Evolutionary conservation across 2,888 invertebrate species (phyloP).

Genomic region (Apodemia mormo): DNA sequence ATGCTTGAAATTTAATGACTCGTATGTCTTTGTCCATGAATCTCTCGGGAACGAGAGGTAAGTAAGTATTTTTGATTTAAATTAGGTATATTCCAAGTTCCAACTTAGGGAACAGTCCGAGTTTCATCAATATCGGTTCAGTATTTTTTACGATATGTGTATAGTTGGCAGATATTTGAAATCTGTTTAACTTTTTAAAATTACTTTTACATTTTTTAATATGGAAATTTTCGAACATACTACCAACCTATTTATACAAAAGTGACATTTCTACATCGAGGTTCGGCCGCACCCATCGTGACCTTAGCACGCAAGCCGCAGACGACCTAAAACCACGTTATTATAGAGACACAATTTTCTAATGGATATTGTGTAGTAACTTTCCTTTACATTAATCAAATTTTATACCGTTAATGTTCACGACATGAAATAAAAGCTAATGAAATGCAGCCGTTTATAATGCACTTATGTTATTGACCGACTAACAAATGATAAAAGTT

Average conservation of each 20-base stretch:
- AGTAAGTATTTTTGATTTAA: too few relatives aligned
- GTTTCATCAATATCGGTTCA: too few relatives aligned
- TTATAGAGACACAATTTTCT: conserved; percentile 18
- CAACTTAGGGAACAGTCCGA: too few relatives aligned
- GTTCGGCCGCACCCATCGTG: not conserved
- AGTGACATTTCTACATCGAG: not conserved
- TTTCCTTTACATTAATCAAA: conserved; percentile 13
- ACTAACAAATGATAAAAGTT: too few relatives aligned
- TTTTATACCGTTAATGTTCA: not conserved
- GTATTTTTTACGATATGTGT: too few relatives aligned
- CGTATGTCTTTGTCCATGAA: too few relatives aligned
- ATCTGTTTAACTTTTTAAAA: too few relatives aligned
- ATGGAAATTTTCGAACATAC: not conserved
- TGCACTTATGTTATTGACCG: not conserved
- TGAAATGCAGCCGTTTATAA: not conserved
- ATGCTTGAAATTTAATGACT: too few relatives aligned
- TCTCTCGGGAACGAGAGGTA: too few relatives aligned
- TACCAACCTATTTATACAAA: not conserved
- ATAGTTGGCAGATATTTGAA: too few relatives aligned
- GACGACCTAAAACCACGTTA: conserved; percentile 8
- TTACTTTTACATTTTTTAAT: too few relatives aligned
- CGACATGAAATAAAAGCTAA: not conserved
- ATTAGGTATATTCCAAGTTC: too few relatives aligned
- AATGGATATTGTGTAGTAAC: conserved; percentile 6
- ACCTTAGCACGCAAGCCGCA: conserved; percentile 10